Evolutionary conservation across 2,113 vertebrate species (phyloP).

Genomic region (Burhinus oedicnemus): DNA sequence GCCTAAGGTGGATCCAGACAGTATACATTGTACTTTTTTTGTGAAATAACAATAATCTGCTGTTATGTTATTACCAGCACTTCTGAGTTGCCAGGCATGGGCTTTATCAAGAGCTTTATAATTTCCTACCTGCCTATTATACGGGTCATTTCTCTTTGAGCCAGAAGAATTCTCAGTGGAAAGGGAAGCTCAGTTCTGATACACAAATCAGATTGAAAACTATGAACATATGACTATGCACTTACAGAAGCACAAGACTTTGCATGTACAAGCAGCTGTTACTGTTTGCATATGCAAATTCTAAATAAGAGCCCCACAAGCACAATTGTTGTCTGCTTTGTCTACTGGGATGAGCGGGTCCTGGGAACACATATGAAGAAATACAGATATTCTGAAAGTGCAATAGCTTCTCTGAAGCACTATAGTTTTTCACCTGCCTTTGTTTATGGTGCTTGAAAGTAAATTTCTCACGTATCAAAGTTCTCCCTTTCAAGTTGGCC

Average conservation of each 20-base stretch:
- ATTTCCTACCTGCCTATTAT: background rate
- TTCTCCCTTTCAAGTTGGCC: background rate
- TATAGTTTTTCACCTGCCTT: background rate
- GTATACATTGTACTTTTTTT: background rate
- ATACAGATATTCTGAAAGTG: background rate
- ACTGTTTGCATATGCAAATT: background rate
- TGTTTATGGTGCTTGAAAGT: background rate
- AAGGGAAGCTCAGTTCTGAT: background rate
- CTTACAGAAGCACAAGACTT: background rate
- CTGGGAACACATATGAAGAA: background rate
- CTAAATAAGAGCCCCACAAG: background rate
- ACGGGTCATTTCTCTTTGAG: background rate
- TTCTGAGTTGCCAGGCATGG: background rate
- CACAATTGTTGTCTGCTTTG: background rate
- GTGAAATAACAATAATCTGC: background rate
- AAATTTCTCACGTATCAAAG: background rate
- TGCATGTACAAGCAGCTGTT: background rate
- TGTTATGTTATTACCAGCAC: background rate
- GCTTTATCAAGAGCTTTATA: background rate
- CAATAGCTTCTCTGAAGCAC: background rate
- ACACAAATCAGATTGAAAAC: background rate
- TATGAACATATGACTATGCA: background rate
- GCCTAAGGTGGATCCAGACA: background rate
- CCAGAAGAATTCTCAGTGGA: background rate
- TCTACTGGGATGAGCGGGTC: background rate